phyloP scores from a whole-genome alignment of 2,113 vertebrate genomes.

The Albula glossodonta region DNA sequence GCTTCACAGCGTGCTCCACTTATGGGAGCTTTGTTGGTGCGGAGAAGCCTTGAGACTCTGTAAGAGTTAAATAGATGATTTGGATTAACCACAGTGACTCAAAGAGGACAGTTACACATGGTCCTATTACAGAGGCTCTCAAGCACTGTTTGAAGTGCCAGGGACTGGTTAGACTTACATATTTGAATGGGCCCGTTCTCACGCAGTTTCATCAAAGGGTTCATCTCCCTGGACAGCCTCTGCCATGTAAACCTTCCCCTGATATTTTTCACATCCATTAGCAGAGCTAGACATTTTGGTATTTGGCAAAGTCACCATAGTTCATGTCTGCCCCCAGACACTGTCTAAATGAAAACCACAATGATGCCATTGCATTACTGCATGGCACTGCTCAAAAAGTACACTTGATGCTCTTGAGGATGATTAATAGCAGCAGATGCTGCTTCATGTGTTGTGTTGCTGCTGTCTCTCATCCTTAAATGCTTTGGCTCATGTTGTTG shows the following conservation, averaged over 20 bases:
- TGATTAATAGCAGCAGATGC: slow-evolving; percentile 7
- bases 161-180: slow-evolving; percentile 30
- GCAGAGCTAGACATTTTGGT: neutral
- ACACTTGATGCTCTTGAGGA: neutral
- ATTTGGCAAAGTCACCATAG: neutral
- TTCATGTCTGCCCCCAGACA: neutral
- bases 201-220: neutral
- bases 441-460: neutral
- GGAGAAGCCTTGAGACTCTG: slow-evolving; percentile 29
- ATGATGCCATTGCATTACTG: slow-evolving; percentile 2
- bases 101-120: slow-evolving; percentile 27
- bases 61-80: slow-evolving; percentile 51
- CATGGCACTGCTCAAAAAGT: neutral
- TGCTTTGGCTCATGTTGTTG: neutral
- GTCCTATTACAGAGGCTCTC: slow-evolving; percentile 29
- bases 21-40: slow-evolving; percentile 38
- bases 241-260: neutral
- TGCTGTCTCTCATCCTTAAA: neutral
- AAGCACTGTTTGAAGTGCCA: slow-evolving; percentile 30
- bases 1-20: slow-evolving; percentile 45
- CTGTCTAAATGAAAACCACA: slow-evolving; percentile 19
- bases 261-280: neutral
- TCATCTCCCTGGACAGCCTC: neutral
- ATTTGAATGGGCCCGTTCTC: neutral
- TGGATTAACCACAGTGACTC: slow-evolving; percentile 47